Evolutionary conservation across 2,113 vertebrate species (phyloP).

Genomic region (Tyto alba): DNA sequence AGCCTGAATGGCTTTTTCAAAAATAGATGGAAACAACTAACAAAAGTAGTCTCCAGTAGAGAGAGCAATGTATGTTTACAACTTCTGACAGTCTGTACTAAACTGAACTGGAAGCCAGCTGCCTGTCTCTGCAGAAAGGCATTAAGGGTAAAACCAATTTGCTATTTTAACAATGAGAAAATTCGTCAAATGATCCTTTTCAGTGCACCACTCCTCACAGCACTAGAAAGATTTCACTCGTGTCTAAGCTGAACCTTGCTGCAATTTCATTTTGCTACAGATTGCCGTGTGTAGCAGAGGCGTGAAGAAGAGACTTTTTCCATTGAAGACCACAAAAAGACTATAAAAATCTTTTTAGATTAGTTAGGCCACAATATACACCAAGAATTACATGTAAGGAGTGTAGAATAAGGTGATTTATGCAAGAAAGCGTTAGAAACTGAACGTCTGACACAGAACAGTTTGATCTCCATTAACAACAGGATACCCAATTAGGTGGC

Average conservation of each 20-base stretch:
- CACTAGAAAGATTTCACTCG: neutral
- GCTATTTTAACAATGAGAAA: neutral
- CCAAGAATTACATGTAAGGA: neutral
- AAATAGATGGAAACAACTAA: neutral
- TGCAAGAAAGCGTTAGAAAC: neutral
- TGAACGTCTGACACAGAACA: neutral
- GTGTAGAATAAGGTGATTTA: neutral
- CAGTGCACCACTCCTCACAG: neutral
- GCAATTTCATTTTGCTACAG: neutral
- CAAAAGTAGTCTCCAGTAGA: neutral
- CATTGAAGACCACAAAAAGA: neutral
- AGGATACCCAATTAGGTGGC: neutral
- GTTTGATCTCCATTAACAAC: neutral
- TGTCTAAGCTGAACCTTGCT: neutral
- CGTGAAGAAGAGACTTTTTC: neutral
- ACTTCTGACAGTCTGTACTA: neutral
- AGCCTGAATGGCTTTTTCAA: neutral
- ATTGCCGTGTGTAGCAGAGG: neutral
- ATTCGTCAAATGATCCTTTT: neutral
- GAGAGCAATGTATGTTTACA: neutral
- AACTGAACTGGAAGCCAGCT: neutral
- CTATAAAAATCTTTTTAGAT: neutral
- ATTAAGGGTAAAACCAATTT: neutral
- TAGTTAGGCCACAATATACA: neutral
- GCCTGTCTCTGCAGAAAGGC: neutral